A percentile compares a stretch with the other conserved stretches of the same genome.
Evolutionary conservation across 2,113 vertebrate species (phyloP).

Genomic region (Rattus norvegicus): GRCr8 NC_086034.1:19340501-19341000

Average conservation of each 20-base stretch:
- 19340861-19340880: too few relatives aligned
- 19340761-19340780: background rate
- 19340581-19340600: slow-evolving; percentile 67
- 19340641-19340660: slow-evolving; percentile 55
- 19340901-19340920: background rate
- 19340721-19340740: slow-evolving; percentile 24
- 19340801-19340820: background rate
- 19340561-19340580: slow-evolving; percentile 64
- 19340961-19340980: background rate
- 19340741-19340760: background rate
- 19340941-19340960: background rate
- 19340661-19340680: background rate
- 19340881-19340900: too few relatives aligned
- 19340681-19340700: background rate
- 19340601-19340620: background rate
- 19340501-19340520: slow-evolving; percentile 66
- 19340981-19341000: background rate
- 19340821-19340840: background rate
- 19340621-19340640: background rate
- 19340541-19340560: slow-evolving; percentile 44
- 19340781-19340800: slow-evolving; percentile 40
- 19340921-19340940: background rate
- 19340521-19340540: slow-evolving; percentile 77
- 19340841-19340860: too few relatives aligned
- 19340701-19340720: background rate